Conservation (phyloP, 2,113 vertebrate species). For the Microcebus lehilahytsara region DNA sequence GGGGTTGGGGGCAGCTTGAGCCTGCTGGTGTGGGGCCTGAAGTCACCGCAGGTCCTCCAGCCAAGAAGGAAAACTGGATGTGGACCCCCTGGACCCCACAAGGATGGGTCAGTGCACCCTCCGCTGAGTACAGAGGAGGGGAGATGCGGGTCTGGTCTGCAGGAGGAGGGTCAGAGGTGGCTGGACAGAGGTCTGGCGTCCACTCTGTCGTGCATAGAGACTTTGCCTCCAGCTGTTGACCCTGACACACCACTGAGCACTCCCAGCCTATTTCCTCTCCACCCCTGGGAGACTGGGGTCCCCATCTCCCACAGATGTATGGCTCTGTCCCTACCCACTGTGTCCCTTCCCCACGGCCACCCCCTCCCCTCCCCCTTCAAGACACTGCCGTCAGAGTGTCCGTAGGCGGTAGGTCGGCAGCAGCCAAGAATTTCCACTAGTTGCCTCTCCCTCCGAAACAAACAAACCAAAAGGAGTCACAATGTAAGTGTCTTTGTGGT, state of each 20-base stretch:
- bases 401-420: neutral
- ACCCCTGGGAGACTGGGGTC: neutral
- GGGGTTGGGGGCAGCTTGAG: too few relatives aligned
- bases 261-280: neutral
- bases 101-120: rapidly evolving
- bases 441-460: neutral
- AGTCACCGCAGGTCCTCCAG: neutral
- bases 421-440: neutral
- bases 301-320: neutral
- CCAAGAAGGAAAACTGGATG: neutral
- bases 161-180: neutral
- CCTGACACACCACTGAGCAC: neutral
- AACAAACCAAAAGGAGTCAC: neutral
- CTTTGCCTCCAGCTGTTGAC: neutral
- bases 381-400: neutral
- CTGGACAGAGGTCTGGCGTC: neutral
- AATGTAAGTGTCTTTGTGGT: neutral
- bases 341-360: rapidly evolving
- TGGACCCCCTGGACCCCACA: neutral
- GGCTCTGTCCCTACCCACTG: rapidly evolving
- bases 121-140: rapidly evolving
- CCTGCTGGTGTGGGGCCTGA: neutral
- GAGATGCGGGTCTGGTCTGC: rapidly evolving
- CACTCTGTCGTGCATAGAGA: neutral
- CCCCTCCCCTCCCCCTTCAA: neutral